A percentile compares a stretch with the other conserved stretches of the same genome.
These are phyloP conservation scores for Zaprionus inermis DNA, from an alignment of 1,140 invertebrate species.

Conservation along the genomic window DNA sequence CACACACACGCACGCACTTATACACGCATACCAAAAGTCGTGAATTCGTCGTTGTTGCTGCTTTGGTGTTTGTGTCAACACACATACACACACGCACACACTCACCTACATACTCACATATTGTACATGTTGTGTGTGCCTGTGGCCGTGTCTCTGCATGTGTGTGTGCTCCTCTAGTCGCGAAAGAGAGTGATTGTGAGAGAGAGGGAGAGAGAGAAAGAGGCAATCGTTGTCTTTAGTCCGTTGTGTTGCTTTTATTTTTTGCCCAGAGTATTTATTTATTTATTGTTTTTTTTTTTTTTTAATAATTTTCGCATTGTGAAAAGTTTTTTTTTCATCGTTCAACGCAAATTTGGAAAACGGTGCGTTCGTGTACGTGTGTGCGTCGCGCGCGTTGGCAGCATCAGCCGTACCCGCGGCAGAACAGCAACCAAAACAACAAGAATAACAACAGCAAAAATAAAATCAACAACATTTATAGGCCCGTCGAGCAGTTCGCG, in stretches of 20 bases:
- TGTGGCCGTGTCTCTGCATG: not conserved
- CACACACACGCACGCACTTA: constrained; percentile 23
- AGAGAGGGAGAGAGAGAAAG: constrained; percentile 20
- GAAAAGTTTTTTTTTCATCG: constrained; percentile 59
- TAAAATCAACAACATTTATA: constrained; percentile 56
- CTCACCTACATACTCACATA: constrained; percentile 10
- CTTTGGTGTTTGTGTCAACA: constrained; percentile 29
- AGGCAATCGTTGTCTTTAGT: constrained; percentile 45
- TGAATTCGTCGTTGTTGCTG: constrained; percentile 57
- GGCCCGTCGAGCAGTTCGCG: constrained; percentile 67
- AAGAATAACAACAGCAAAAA: constrained; percentile 34
- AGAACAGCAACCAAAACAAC: constrained; percentile 25
- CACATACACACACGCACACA: constrained; percentile 25
- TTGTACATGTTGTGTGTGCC: constrained; percentile 20
- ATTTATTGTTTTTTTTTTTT: constrained; percentile 61
- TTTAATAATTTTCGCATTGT: constrained; percentile 59
- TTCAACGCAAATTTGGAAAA: constrained; percentile 37
- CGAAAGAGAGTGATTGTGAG: constrained; percentile 28
- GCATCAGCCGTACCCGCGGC: constrained; percentile 19
- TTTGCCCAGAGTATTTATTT: constrained; percentile 50
- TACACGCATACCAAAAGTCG: constrained; percentile 56
- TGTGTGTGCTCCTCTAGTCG: constrained; percentile 42
- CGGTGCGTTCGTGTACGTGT: constrained; percentile 42
- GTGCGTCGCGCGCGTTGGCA: constrained; percentile 46
- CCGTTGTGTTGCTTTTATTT: constrained; percentile 44